These are phyloP conservation scores for Serranus cabrilla DNA, from an alignment of 2,797 vertebrate species.

Conservation along the genomic window DNA sequence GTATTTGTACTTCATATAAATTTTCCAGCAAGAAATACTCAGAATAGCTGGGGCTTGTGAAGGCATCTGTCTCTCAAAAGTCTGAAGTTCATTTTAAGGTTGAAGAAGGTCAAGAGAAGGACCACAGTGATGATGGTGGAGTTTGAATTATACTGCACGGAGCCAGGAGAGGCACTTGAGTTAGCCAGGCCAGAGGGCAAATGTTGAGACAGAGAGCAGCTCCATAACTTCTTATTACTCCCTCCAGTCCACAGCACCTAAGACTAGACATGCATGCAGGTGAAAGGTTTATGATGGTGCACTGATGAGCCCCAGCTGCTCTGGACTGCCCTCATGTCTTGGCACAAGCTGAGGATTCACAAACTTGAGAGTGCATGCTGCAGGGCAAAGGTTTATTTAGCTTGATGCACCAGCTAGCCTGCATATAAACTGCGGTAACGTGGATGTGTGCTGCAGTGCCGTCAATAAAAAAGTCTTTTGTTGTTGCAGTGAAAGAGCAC, in stretches of 20 bases:
- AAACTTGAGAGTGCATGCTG: background rate
- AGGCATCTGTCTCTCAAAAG: background rate
- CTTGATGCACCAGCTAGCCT: constrained; percentile 10
- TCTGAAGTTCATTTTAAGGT: background rate
- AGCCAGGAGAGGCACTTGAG: constrained; percentile 26
- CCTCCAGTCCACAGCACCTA: background rate
- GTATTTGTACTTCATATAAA: background rate
- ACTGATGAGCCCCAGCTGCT: constrained; percentile 46
- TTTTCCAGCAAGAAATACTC: background rate
- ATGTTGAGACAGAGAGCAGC: constrained; percentile 41
- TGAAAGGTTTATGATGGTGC: constrained; percentile 54
- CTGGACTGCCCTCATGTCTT: background rate
- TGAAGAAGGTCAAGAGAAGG: constrained; percentile 6
- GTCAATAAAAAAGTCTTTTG: constrained; percentile 72
- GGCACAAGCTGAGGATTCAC: background rate
- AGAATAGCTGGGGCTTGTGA: too few species aligned
- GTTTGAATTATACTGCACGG: constrained; percentile 24
- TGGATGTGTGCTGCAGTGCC: constrained; percentile 31
- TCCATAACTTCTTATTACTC: constrained; percentile 39
- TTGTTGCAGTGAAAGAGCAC: constrained; percentile 72
- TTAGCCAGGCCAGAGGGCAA: constrained; percentile 47
- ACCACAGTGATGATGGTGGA: constrained; percentile 4
- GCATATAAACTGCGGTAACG: constrained; percentile 44
- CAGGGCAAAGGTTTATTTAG: constrained; percentile 10
- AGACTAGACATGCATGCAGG: constrained; percentile 52